phyloP scores from a whole-genome alignment of 2,113 vertebrate species.

The Nannobrachium achirus region DNA sequence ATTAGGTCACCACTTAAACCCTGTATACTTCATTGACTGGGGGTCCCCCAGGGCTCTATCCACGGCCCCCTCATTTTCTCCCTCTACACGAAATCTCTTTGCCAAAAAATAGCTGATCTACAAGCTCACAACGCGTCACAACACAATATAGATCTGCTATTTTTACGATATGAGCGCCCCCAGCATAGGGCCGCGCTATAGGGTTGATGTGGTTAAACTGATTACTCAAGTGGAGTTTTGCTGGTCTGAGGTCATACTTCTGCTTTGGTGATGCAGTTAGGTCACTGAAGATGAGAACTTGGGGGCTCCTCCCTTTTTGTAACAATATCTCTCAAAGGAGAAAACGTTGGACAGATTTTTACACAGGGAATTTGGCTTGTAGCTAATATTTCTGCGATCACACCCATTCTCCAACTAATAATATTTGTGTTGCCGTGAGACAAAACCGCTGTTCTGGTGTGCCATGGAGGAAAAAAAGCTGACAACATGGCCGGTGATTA shows the following conservation, averaged over 20 bases:
- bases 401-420: slow-evolving; percentile 7
- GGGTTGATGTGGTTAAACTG: neutral
- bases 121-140: no score
- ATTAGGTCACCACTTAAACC: no score
- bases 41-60: no score
- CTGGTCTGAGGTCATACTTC: slow-evolving; percentile 13
- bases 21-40: no score
- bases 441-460: neutral
- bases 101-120: no score
- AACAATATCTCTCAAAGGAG: slow-evolving; percentile 24
- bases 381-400: neutral
- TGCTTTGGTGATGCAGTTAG: slow-evolving; percentile 47
- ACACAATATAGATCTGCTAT: no score
- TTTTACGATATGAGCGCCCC: neutral
- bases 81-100: no score
- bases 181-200: no score
- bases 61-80: no score
- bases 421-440: slow-evolving; percentile 22
- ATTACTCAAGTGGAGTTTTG: slow-evolving; percentile 9
- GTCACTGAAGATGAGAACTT: slow-evolving; percentile 42
- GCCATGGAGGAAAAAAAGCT: neutral
- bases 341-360: slow-evolving; percentile 3
- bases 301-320: slow-evolving; percentile 31
- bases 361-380: neutral
- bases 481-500: neutral